Conservation (phyloP, 1,140 invertebrate species). For the Drosophila parabipectinata region DNA sequence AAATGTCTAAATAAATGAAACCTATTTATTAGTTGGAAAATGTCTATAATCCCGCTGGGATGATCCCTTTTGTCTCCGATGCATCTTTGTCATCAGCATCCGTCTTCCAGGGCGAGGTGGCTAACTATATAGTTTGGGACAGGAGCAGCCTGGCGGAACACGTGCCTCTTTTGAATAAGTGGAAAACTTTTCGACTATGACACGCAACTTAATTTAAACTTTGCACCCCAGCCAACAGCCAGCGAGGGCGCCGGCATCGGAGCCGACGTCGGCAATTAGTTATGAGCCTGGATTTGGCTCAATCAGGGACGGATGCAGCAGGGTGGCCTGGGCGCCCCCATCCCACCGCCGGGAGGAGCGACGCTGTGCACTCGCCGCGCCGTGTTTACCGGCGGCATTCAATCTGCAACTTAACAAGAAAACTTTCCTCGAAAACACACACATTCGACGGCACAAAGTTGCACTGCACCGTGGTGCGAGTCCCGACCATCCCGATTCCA, state of each 20-base stretch:
- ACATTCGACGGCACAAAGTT: conserved; percentile 17
- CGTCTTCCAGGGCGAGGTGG: conserved; percentile 1
- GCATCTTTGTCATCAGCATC: neutral
- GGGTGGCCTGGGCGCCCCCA: neutral
- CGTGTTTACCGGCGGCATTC: conserved; percentile 44
- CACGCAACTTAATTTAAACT: conserved; percentile 76
- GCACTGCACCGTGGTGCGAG: conserved; percentile 3
- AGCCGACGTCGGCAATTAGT: conserved; percentile 61
- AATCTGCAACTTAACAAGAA: conserved; percentile 50
- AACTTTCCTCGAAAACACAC: conserved; percentile 22
- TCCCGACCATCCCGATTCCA: neutral
- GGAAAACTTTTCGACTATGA: conserved; percentile 71
- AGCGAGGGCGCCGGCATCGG: conserved; percentile 1
- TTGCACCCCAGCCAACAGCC: conserved; percentile 31
- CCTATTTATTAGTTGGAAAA: conserved; percentile 28
- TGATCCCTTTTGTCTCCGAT: neutral
- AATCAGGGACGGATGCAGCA: conserved; percentile 16
- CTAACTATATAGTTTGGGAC: neutral
- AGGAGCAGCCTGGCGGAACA: conserved; percentile 11
- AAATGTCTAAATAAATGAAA: conserved; percentile 37
- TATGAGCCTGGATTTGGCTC: conserved; percentile 55
- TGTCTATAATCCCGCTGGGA: neutral
- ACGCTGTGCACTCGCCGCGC: conserved; percentile 7
- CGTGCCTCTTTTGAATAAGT: conserved; percentile 47
- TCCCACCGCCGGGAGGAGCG: too few relatives aligned